phyloP scores from a whole-genome alignment of 2,113 vertebrate species.

The Colistium nudipinnis region DNA sequence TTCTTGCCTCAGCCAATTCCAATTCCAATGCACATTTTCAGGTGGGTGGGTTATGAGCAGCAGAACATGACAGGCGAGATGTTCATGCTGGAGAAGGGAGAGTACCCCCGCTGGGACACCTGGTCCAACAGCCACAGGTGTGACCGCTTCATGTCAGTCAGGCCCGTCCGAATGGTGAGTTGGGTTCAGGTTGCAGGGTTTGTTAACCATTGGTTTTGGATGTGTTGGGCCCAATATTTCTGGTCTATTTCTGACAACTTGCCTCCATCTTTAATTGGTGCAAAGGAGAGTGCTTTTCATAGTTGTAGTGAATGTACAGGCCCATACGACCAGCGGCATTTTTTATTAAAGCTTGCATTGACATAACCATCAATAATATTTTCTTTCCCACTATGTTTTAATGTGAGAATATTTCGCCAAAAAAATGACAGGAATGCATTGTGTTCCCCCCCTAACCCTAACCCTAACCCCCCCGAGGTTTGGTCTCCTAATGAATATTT shows the following conservation, averaged over 20 bases:
- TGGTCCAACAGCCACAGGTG: constrained; percentile 88
- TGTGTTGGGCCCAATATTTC: too few species aligned
- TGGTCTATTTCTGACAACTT: neutral
- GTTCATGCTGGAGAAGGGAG: constrained; percentile 87
- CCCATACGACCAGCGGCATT: neutral
- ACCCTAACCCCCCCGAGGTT: neutral
- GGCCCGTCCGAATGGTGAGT: constrained; percentile 84
- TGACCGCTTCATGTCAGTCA: constrained; percentile 84
- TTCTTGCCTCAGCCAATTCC: neutral
- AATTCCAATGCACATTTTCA: constrained; percentile 31
- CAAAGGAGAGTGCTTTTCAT: constrained; percentile 1
- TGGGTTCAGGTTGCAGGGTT: neutral
- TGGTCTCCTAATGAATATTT: neutral
- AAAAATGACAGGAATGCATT: neutral
- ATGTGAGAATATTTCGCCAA: neutral
- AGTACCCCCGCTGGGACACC: constrained; percentile 87
- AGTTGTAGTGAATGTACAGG: constrained; percentile 17
- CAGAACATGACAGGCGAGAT: constrained; percentile 85
- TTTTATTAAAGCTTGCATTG: constrained; percentile 27
- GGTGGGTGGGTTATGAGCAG: constrained; percentile 86
- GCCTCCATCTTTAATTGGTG: neutral
- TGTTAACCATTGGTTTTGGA: neutral
- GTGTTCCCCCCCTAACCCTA: neutral
- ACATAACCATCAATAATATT: neutral
- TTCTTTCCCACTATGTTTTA: neutral